phyloP scores from a whole-genome alignment of 2,888 invertebrate species.

The Portevinia maculata region DNA sequence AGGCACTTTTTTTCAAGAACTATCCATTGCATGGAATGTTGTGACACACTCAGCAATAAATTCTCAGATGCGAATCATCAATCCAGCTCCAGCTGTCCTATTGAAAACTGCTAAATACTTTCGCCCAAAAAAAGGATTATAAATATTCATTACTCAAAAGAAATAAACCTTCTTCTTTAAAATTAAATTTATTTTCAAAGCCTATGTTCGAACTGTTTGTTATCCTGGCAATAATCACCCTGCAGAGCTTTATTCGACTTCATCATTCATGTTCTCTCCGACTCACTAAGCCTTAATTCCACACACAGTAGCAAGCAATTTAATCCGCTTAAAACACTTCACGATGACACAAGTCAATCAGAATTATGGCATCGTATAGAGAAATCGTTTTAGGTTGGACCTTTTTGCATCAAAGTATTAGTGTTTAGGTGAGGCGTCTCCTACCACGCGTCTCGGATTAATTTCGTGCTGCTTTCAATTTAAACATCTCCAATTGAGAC shows the following conservation, averaged over 20 bases:
- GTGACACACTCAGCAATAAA: no score
- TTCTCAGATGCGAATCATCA: no score
- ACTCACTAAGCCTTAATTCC: conserved; percentile 11
- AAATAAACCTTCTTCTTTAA: no score
- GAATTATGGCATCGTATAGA: conserved; percentile 24
- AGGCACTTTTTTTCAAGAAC: no score
- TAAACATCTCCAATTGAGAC: conserved; percentile 6
- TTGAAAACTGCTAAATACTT: no score
- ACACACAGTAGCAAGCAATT: conserved; percentile 37
- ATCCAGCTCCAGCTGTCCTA: no score
- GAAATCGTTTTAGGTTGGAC: conserved; percentile 3
- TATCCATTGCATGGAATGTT: no score
- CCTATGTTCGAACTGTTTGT: conserved; percentile 38
- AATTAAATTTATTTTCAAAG: conserved; percentile 17
- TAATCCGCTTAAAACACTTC: conserved; percentile 47
- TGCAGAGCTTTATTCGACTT: conserved; percentile 5
- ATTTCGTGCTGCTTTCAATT: not conserved
- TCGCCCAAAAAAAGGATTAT: no score
- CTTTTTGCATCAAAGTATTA: not conserved
- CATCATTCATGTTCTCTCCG: conserved; percentile 11
- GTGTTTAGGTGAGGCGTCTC: not conserved
- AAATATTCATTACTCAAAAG: no score
- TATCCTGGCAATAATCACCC: conserved; percentile 39
- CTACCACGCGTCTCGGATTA: conserved; percentile 3
- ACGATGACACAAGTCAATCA: conserved; percentile 57